Evolutionary conservation across 30 jellyfish, hydroid and myxozoan species (phyloP), one percentile per base, ranked within the genome.

Genomic region (Aurelia sp.): DNA sequence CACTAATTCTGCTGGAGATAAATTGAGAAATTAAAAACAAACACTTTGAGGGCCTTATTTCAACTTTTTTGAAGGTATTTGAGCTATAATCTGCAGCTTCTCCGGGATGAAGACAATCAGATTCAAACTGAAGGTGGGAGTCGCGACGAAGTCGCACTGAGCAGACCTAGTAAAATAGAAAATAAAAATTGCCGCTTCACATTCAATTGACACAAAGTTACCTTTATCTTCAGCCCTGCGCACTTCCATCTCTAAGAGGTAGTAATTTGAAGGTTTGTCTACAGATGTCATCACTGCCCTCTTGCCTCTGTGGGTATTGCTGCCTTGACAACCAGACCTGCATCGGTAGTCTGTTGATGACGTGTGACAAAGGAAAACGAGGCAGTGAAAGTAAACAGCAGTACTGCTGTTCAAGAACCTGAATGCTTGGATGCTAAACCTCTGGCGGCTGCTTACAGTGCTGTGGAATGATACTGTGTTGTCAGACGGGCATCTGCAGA

Each of bases 321-420:
- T 81, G 19, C 91, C 91, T 18, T 27, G 41, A 48, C 84, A 81
- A 20, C 91, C 91, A 15, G 35, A 19, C 40, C 59, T 69, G 66
- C 91, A 81, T 33, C 91, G 79, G 23, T 66, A 51, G 35, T 66
- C 83, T 9, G 62, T 20, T 15, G 91, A 81, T 9, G 83, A 31
- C 10, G 48, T 16, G 66, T 81, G 84, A 27, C 91, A 81, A 33
- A 81, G 44, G 69, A 81, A 75, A 16, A 75, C 86, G 62, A 75
- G 63, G 76, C 86, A 75, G 55, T 75, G 86, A 64, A 81, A n/a
- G 65, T 81, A 68, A 17, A 75, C 75, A 18, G 86, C 57, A 9
- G 86, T 75, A 41, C 86, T 75, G 62, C 30, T 57, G n/a, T 73
- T 47, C 35, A 59, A 30, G n/a, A n/a, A 75, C 57, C 61, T 75